Percentiles rank a stretch among this genome's conserved stretches.
phyloP scores from a whole-genome alignment of 2,113 vertebrate species.

The Meriones unguiculatus region DNA sequence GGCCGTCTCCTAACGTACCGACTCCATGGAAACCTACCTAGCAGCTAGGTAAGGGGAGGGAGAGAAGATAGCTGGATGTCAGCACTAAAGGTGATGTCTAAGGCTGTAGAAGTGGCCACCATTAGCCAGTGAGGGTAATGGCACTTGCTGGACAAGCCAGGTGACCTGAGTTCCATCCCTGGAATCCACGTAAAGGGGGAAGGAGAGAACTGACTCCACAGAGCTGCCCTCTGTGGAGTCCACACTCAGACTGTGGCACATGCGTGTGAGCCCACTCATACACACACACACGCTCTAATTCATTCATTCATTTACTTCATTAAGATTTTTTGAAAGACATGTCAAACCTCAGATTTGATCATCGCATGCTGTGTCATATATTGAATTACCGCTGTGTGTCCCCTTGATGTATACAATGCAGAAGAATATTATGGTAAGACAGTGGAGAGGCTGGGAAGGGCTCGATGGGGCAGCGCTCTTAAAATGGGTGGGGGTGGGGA shows the following conservation, averaged over 20 bases:
- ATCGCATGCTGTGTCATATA: background rate
- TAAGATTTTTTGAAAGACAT: background rate
- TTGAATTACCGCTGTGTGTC: background rate
- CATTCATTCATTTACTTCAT: no score
- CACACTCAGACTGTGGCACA: background rate
- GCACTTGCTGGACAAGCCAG: background rate
- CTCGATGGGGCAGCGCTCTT: background rate
- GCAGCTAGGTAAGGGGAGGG: background rate
- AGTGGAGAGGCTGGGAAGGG: background rate
- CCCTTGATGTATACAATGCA: background rate
- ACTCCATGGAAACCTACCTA: background rate
- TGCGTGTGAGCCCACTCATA: background rate
- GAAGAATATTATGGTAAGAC: background rate
- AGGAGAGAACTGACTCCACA: background rate
- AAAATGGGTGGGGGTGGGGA: no score
- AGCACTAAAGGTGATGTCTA: background rate
- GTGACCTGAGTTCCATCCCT: background rate
- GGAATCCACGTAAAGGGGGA: background rate
- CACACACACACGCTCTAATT: no score
- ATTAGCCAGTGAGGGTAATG: background rate
- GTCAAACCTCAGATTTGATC: background rate
- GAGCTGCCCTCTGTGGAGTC: background rate
- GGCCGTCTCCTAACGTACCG: background rate
- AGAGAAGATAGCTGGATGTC: background rate
- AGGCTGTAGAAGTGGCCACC: background rate